Percentiles rank a stretch among this genome's conserved stretches.
phyloP scores from a whole-genome alignment of 2,113 vertebrate genomes.

The Chroicocephalus ridibundus region DNA sequence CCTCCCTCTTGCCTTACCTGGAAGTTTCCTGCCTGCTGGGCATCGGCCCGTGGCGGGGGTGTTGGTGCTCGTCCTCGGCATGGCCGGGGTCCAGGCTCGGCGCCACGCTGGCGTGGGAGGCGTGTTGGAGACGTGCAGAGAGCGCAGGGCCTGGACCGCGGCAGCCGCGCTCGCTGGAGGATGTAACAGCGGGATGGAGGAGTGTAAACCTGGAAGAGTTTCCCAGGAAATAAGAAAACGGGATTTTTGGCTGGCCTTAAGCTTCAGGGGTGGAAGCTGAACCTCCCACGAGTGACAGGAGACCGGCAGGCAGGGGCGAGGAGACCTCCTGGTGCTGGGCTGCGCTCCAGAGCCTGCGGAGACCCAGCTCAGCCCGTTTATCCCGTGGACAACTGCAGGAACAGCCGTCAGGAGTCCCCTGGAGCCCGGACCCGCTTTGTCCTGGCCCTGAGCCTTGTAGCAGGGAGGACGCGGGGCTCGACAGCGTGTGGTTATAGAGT shows the following conservation, averaged over 20 bases:
- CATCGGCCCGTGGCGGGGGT: not conserved
- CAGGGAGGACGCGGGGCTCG: not conserved
- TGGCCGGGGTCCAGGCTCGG: not conserved
- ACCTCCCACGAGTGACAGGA: not conserved
- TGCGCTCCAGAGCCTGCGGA: rapidly evolving
- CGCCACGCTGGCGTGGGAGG: not conserved
- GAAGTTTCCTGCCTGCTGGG: not conserved
- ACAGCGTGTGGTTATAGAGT: rapidly evolving
- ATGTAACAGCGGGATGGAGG: not conserved
- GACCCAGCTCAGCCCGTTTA: not conserved
- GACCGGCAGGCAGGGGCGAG: not conserved
- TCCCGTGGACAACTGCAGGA: rapidly evolving
- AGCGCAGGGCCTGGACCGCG: rapidly evolving
- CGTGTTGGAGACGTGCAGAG: rapidly evolving
- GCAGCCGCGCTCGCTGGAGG: not conserved
- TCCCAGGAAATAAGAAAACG: not conserved
- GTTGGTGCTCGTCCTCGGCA: not conserved
- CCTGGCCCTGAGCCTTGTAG: not conserved
- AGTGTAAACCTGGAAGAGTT: not conserved
- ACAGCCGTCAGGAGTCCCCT: not conserved
- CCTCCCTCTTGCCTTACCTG: not conserved
- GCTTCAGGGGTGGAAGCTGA: not conserved
- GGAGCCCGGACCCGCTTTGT: not conserved
- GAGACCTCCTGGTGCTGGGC: not conserved
- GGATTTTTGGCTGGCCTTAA: not conserved